phyloP scores from a whole-genome alignment of 2,113 vertebrate species.

The Trematomus loennbergii region DNA sequence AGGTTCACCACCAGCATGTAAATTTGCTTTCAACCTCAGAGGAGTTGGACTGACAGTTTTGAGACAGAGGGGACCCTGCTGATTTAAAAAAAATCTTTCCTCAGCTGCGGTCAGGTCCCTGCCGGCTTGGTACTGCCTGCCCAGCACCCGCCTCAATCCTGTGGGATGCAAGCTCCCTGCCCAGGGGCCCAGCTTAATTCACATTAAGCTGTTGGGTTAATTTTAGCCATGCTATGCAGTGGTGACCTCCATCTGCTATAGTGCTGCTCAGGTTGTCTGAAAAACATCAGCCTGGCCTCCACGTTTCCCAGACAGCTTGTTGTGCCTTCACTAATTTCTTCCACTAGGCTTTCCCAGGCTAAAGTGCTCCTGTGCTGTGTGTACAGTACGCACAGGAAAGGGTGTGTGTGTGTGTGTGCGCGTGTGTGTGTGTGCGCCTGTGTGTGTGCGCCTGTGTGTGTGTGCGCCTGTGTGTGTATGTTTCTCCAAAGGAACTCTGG shows the following conservation, averaged over 20 bases:
- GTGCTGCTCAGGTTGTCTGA: slow-evolving; percentile 56
- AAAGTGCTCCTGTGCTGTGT: slow-evolving; percentile 51
- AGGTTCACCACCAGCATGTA: slow-evolving; percentile 73
- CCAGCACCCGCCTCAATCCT: slow-evolving; percentile 42
- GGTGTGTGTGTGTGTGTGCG: slow-evolving; percentile 2
- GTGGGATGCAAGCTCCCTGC: slow-evolving; percentile 44
- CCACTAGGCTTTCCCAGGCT: slow-evolving; percentile 34
- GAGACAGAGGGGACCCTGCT: slow-evolving; percentile 39
- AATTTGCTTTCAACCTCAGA: slow-evolving; percentile 62
- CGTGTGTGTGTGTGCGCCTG: slow-evolving; percentile 16
- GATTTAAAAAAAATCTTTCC: slow-evolving; percentile 34
- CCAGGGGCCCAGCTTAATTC: slow-evolving; percentile 60
- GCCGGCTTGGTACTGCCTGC: slow-evolving; percentile 26
- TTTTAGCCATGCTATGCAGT: slow-evolving; percentile 63
- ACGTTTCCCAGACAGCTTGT: slow-evolving; percentile 65
- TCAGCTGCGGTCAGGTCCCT: slow-evolving; percentile 51
- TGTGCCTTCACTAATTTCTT: slow-evolving; percentile 65
- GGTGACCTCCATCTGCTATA: slow-evolving; percentile 70
- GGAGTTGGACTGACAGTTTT: slow-evolving; percentile 40
- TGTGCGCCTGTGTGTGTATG: not conserved
- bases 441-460: slow-evolving; percentile 39
- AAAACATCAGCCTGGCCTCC: slow-evolving; percentile 59
- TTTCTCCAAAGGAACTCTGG: slow-evolving; percentile 61
- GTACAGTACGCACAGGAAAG: slow-evolving; percentile 37
- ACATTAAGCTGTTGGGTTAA: slow-evolving; percentile 61